These are phyloP conservation scores for Monomorium pharaonis DNA, from an alignment of 1,140 invertebrate species.

Conservation along the genomic window DNA sequence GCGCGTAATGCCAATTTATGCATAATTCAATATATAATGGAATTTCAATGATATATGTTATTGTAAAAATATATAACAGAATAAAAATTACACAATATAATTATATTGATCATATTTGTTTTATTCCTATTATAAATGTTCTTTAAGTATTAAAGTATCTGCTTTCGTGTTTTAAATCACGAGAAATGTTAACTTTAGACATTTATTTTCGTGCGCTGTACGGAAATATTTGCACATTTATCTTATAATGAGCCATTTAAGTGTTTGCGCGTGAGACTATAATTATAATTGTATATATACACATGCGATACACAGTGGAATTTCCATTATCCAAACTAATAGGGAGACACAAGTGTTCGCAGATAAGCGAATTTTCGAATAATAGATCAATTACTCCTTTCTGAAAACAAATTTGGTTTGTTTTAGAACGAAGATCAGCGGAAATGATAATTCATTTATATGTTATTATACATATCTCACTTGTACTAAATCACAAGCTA, in stretches of 20 bases:
- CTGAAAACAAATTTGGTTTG: neutral
- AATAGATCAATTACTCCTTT: neutral
- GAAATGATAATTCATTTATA: neutral
- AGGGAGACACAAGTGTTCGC: neutral
- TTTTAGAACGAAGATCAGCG: neutral
- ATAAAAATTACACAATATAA: neutral
- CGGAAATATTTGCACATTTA: neutral
- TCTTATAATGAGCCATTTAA: neutral
- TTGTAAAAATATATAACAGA: neutral
- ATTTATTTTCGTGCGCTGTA: neutral
- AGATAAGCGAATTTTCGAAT: constrained; percentile 21
- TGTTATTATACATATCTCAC: neutral
- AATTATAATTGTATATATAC: constrained; percentile 14
- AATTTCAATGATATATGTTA: neutral
- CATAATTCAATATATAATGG: neutral
- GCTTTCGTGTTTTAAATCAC: neutral
- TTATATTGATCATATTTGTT: neutral
- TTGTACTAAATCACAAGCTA: neutral
- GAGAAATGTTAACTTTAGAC: neutral
- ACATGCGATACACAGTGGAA: neutral
- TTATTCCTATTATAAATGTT: neutral
- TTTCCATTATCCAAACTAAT: constrained; percentile 20
- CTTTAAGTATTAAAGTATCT: neutral
- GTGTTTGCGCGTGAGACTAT: constrained; percentile 6
- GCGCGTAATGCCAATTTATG: neutral